Evolutionary conservation across 2,797 vertebrate species (phyloP).

Genomic region (Enteromius viviparus): DNA sequence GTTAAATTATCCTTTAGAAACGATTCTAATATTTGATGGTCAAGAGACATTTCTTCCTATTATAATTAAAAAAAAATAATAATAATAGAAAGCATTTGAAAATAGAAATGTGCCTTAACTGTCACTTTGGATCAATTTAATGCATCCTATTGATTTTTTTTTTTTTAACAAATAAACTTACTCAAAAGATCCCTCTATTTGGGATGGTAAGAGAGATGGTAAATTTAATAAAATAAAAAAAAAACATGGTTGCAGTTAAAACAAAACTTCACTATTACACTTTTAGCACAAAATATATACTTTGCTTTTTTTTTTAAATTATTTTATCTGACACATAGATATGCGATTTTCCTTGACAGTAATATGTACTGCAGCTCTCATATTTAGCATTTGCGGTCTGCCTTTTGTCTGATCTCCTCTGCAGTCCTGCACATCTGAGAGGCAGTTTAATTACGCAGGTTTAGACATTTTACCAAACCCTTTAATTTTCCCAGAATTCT

Average conservation of each 20-base stretch:
- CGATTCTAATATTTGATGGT: not conserved
- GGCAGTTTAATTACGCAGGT: constrained; percentile 5
- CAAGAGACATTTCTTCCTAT: not conserved
- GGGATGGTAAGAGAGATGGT: too few species aligned
- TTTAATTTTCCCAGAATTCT: constrained; percentile 25
- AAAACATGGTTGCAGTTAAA: not conserved
- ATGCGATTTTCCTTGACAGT: not conserved
- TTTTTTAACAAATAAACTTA: too few species aligned
- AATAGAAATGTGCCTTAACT: not conserved
- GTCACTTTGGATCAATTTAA: not conserved
- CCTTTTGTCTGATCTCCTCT: not conserved
- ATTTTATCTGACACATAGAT: not conserved
- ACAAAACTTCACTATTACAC: too few species aligned
- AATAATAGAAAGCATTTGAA: not conserved
- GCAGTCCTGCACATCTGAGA: constrained; percentile 3
- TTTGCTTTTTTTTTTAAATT: not conserved
- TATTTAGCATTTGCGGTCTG: not conserved
- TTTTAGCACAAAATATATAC: not conserved
- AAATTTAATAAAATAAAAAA: not conserved
- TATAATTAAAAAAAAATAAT: not conserved
- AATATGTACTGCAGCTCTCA: not conserved
- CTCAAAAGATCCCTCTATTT: not conserved
- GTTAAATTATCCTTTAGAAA: not conserved
- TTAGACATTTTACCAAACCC: constrained; percentile 5
- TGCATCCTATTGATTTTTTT: not conserved